Percentiles rank a stretch among this genome's conserved stretches.
phyloP scores from a whole-genome alignment of 2,113 vertebrate genomes.

The Phaethon lepturus region DNA sequence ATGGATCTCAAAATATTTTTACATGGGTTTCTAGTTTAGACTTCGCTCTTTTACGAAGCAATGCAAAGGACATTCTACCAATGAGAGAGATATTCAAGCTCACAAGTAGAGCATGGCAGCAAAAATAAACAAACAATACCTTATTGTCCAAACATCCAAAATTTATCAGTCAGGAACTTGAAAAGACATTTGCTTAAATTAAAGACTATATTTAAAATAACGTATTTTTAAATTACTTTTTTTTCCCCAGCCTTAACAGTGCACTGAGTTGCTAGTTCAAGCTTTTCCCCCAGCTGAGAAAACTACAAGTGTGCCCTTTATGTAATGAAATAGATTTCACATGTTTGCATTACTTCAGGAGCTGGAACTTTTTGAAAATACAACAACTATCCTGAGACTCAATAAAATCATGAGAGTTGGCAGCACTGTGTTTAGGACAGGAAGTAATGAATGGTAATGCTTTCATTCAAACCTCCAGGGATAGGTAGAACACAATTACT shows the following conservation, averaged over 20 bases:
- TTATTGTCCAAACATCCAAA: background rate
- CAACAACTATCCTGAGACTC: constrained; percentile 23
- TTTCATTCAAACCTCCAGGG: constrained; percentile 5
- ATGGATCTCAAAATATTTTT: background rate
- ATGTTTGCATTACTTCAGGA: constrained; percentile 42
- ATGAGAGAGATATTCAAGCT: background rate
- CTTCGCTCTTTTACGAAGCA: background rate
- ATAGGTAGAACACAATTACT: background rate
- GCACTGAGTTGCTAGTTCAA: background rate
- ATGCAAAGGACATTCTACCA: background rate
- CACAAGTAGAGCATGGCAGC: background rate
- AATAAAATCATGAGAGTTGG: constrained; percentile 24
- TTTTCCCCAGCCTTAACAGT: background rate
- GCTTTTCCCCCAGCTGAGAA: background rate
- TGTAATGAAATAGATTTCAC: constrained; percentile 1
- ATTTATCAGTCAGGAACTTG: background rate
- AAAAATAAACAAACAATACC: background rate
- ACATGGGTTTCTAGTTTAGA: background rate
- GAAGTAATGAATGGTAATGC: constrained; percentile 25
- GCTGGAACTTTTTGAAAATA: constrained; percentile 35
- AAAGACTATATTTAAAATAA: background rate
- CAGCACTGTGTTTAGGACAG: constrained; percentile 14
- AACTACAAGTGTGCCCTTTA: background rate
- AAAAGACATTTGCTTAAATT: background rate
- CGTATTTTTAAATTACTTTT: background rate